Evolutionary conservation across 2,113 vertebrate species (phyloP), one percentile per base, ranked within the genome.

Genomic region (Girardinichthys multiradiatus): DNA sequence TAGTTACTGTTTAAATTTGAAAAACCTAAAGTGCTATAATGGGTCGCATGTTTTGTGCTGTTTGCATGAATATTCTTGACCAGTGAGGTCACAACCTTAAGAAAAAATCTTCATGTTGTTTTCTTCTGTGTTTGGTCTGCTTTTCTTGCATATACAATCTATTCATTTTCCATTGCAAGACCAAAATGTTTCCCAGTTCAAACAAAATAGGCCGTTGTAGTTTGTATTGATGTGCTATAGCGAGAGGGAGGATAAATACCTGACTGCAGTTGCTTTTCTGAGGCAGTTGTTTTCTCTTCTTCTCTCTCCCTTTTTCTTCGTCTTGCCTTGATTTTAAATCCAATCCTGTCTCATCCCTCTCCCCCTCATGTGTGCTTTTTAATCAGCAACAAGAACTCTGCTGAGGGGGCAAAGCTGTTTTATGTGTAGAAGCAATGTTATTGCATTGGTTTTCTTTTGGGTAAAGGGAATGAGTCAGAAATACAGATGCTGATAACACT

Each of bases 381-480:
- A 87, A 91, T 89, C 87, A 86, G 71, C 81, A 72, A 39, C 54
- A 60, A 77, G 48, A 76, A 48, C 27, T 62, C 69, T 78, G 74
- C 71, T 61, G 45, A 66, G 75, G 65, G 67, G 64, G 76, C 59
- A 28, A 73, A 83, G 77, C 79, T 68, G 77, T 59, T 86, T n/a
- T 72, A 64, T 33, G 79, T 70, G 71, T 65, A 76, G 33, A 76
- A 64, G 58, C 27, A 19, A 58, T 14, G 29, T 70, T 74, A 74
- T 64, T 72, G 75, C 10, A 0, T 70, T 76, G 70, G 70, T 72
- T 77, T 78, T 80, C 62, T 68, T 54, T 63, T 26, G 37, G 26
- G 37, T 33, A 64, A 66, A 24, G 29, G 29, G 62, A 28, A 26
- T 39, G 39, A 30, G 45, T 24, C 29, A 48, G 48, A 77, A 72